Evolutionary conservation across 2,888 invertebrate genomes (phyloP).

Genomic region (Galerucella calmariensis): DNA sequence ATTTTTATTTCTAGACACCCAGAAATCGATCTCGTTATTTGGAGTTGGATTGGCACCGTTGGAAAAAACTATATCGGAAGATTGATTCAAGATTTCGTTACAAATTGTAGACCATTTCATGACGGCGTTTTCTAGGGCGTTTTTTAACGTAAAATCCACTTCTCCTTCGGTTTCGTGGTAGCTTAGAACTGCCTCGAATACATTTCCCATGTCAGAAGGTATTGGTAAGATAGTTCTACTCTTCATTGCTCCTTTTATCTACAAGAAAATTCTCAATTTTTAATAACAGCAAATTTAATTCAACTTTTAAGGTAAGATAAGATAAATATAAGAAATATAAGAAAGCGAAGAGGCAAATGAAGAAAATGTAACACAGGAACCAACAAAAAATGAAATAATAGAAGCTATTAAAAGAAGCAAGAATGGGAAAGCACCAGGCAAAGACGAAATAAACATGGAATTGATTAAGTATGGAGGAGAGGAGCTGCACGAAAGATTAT

Average conservation of each 20-base stretch:
- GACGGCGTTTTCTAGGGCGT: slow-evolving; percentile 85
- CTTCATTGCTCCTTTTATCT: slow-evolving; percentile 82
- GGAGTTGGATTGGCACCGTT: slow-evolving; percentile 79
- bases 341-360: too few species aligned
- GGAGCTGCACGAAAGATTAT: too few species aligned
- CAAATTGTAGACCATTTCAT: slow-evolving; percentile 82
- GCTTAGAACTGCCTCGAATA: slow-evolving; percentile 71
- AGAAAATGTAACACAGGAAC: too few species aligned
- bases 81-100: slow-evolving; percentile 81
- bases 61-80: slow-evolving; percentile 72
- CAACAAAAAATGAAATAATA: too few species aligned
- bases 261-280: slow-evolving; percentile 30
- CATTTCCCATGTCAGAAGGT: slow-evolving; percentile 79
- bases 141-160: slow-evolving; percentile 78
- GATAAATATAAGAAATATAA: too few species aligned
- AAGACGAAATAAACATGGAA: too few species aligned
- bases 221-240: slow-evolving; percentile 89
- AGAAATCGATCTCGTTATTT: slow-evolving; percentile 79
- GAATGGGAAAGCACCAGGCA: too few species aligned
- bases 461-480: too few species aligned
- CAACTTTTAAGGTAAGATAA: too few species aligned
- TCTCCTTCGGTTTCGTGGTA: slow-evolving; percentile 67
- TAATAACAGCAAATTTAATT: background rate
- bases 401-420: too few species aligned
- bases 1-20: slow-evolving; percentile 81